Conservation (phyloP, 2,888 invertebrate genomes). For the Torymus auratus region DNA sequence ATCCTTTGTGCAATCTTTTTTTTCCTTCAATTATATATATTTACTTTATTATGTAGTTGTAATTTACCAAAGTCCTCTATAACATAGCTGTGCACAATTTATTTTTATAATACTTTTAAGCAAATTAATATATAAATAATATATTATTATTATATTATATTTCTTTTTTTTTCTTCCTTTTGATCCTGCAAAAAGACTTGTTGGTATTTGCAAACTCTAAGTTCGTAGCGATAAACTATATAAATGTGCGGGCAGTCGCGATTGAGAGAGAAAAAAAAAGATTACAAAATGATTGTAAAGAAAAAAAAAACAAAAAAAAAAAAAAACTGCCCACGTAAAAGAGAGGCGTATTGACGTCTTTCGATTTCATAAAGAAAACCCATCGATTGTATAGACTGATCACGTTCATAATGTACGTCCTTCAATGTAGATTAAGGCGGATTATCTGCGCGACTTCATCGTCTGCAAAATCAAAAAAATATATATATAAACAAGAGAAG, state of each 20-base stretch:
- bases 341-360: slow-evolving; percentile 20
- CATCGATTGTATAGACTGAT: slow-evolving; percentile 57
- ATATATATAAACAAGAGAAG: background rate
- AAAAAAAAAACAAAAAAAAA: slow-evolving; percentile 25
- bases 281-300: slow-evolving; percentile 13
- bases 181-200: background rate
- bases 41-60: slow-evolving; percentile 31
- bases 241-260: background rate
- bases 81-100: slow-evolving; percentile 44
- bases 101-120: slow-evolving; percentile 45
- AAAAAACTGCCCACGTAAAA: slow-evolving; percentile 13
- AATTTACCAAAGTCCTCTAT: slow-evolving; percentile 53
- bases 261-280: background rate
- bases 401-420: slow-evolving; percentile 47
- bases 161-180: slow-evolving; percentile 1
- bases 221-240: background rate
- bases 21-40: background rate
- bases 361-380: slow-evolving; percentile 41
- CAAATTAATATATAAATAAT: slow-evolving; percentile 23
- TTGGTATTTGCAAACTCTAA: slow-evolving; percentile 1
- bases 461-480: slow-evolving; percentile 38
- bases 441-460: slow-evolving; percentile 20
- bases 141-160: slow-evolving; percentile 3
- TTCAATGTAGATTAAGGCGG: slow-evolving; percentile 26
- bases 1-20: slow-evolving; percentile 4